Conservation (phyloP, 2,888 invertebrate species). For the Lamellibrachia columna region DNA sequence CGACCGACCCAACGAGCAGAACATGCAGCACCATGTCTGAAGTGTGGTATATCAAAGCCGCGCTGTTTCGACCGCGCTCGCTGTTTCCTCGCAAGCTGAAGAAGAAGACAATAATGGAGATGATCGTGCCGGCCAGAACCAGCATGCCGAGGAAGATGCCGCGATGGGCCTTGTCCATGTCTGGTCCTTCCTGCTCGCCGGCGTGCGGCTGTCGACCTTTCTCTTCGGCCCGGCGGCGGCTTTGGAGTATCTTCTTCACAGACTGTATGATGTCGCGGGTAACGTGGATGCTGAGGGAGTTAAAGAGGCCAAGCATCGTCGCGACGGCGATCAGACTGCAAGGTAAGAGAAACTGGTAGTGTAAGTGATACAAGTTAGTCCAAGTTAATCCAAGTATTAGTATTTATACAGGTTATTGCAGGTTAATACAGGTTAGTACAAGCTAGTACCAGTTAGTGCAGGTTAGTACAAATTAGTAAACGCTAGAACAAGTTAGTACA, state of each 20-base stretch:
- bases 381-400: no score
- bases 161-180: slow-evolving; percentile 62
- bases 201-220: slow-evolving; percentile 23
- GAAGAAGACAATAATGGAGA: slow-evolving; percentile 61
- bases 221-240: slow-evolving; percentile 37
- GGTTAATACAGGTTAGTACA: no score
- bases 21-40: slow-evolving; percentile 50
- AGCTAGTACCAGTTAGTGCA: no score
- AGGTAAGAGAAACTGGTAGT: background rate
- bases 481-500: no score
- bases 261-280: background rate
- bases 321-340: slow-evolving; percentile 91
- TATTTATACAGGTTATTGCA: no score
- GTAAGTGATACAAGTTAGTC: no score
- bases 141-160: slow-evolving; percentile 66
- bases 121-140: slow-evolving; percentile 61
- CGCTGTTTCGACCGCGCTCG: background rate
- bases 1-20: slow-evolving; percentile 51
- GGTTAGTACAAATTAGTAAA: no score
- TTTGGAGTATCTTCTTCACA: slow-evolving; percentile 33
- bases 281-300: slow-evolving; percentile 25
- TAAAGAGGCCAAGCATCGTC: slow-evolving; percentile 88
- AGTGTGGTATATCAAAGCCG: slow-evolving; percentile 48
- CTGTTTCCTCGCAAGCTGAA: slow-evolving; percentile 49
- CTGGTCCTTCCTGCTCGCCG: background rate